Evolutionary conservation across 2,797 vertebrate species (phyloP), one percentile per base, ranked within the genome.

Genomic region (Tarsius wallacei): DNA sequence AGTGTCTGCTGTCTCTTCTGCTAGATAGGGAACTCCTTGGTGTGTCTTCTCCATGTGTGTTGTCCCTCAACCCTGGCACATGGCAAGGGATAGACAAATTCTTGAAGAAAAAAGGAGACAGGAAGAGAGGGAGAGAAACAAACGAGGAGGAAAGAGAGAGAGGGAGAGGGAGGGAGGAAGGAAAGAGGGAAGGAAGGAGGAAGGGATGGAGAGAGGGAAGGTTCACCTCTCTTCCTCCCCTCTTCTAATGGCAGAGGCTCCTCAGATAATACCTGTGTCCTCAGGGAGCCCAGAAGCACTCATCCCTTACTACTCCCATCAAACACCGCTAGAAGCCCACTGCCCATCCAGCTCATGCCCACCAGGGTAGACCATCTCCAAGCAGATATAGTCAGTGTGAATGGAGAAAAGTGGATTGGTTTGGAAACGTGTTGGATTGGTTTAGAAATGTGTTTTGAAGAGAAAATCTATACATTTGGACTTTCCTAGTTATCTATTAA

Each of bases 51-150:
- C 71, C 15, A 55, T 0, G 1, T 22, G 61, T 81, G 7, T 42
- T 87, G 84, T 81, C 76, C 66, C 14, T 21, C 55, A 93, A 33
- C 26, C 64, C 13, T 28, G 73, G 55, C n/a, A 49, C 55, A 63
- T 17, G 49, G 7, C 73, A 83, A 86, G 28, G 51, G 28, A 49
- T 94, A 53, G 87, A 89, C 87, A 96, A 91, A 86, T 66, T 88
- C 28, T 61, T 94, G 15, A 47, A 84, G 19, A 71, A 73, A 84
- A 51, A 19, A 33, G 80, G 21, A 84, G 11, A 57, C 21, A 21
- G 24, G 51, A 1, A 49, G 28, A 2, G 36, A 55, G 24, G 51
- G 19, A 21, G 3, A 26, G 51, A 64, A 61, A 33, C 6, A 17
- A n/a, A 7, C 42, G 5, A 28, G 5, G 19, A 12, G 49, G 0